Percentiles rank a stretch among this genome's conserved stretches.
phyloP scores from a whole-genome alignment of 2,797 vertebrate genomes.

The Selene dorsalis region DNA sequence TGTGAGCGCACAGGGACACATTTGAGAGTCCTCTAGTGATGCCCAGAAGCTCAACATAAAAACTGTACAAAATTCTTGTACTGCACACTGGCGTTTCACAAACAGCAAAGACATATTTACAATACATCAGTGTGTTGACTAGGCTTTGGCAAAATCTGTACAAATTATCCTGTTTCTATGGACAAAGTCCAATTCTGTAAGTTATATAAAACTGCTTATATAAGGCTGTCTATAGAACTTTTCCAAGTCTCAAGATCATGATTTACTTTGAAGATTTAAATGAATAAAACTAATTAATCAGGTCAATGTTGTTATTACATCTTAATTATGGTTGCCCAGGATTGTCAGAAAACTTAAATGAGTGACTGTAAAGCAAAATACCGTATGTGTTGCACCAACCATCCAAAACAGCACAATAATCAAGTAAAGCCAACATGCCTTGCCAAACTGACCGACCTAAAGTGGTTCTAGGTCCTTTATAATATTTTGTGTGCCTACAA shows the following conservation, averaged over 20 bases:
- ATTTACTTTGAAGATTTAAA: slow-evolving; percentile 10
- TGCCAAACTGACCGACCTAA: slow-evolving; percentile 36
- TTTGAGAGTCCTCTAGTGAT: slow-evolving; percentile 5
- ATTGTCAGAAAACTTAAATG: slow-evolving; percentile 22
- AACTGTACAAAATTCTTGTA: slow-evolving; percentile 43
- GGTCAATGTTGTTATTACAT: slow-evolving; percentile 7
- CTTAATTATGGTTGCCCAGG: slow-evolving; percentile 5
- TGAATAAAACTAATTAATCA: slow-evolving; percentile 7
- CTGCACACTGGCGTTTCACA: slow-evolving; percentile 36
- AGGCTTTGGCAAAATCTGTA: slow-evolving; percentile 52
- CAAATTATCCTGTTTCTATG: slow-evolving; percentile 27
- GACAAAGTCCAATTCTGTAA: slow-evolving; percentile 19
- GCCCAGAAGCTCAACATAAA: slow-evolving; percentile 33
- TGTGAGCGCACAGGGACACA: slow-evolving; percentile 16
- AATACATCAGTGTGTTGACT: slow-evolving; percentile 30
- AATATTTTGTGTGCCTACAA: slow-evolving; percentile 6
- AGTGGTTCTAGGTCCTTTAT: slow-evolving; percentile 7
- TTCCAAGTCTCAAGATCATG: not conserved
- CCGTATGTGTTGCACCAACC: slow-evolving; percentile 34
- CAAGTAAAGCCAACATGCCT: slow-evolving; percentile 15
- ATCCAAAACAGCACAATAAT: slow-evolving; percentile 37
- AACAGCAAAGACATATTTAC: slow-evolving; percentile 49
- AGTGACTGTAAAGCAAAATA: slow-evolving; percentile 42
- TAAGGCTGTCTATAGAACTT: slow-evolving; percentile 34
- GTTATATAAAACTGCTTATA: slow-evolving; percentile 28